Percentiles rank a stretch among this genome's conserved stretches.
These are phyloP conservation scores for Oreonectes daqikongensis DNA, from an alignment of 2,797 vertebrate genomes.

Conservation along the genomic window DNA sequence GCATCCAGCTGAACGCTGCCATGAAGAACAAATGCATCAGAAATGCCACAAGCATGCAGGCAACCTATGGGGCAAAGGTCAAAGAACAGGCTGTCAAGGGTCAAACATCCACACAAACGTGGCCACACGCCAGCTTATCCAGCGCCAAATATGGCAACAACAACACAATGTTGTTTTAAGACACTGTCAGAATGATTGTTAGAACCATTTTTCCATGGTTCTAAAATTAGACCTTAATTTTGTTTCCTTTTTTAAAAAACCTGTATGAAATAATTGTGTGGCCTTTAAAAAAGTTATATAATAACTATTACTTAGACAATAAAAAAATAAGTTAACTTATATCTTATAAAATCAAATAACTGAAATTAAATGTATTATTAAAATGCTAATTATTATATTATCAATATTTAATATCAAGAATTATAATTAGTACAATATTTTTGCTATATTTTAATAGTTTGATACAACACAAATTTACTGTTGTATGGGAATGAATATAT, in stretches of 20 bases:
- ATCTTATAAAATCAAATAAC: not conserved
- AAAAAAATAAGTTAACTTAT: too few relatives aligned
- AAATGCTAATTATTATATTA: too few relatives aligned
- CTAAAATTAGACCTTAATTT: not conserved
- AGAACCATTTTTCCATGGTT: not conserved
- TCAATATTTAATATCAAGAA: not conserved
- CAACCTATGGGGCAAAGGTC: constrained; percentile 71
- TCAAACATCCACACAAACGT: constrained; percentile 47
- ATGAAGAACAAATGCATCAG: constrained; percentile 85
- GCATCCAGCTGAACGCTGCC: constrained; percentile 84
- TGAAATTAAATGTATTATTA: too few relatives aligned
- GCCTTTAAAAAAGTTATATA: too few relatives aligned
- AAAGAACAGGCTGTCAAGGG: constrained; percentile 48
- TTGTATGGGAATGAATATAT: not conserved
- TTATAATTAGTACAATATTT: not conserved
- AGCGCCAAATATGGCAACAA: constrained; percentile 12
- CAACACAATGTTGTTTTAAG: constrained; percentile 21
- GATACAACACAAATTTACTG: not conserved
- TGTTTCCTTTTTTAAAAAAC: not conserved
- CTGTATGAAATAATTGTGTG: too few relatives aligned
- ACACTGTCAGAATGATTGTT: not conserved
- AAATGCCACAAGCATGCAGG: constrained; percentile 79
- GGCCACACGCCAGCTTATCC: constrained; percentile 28
- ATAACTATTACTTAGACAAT: too few relatives aligned
- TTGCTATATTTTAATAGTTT: not conserved